Conservation (phyloP, 1,140 invertebrate genomes). For the Penaeus vannamei region DNA sequence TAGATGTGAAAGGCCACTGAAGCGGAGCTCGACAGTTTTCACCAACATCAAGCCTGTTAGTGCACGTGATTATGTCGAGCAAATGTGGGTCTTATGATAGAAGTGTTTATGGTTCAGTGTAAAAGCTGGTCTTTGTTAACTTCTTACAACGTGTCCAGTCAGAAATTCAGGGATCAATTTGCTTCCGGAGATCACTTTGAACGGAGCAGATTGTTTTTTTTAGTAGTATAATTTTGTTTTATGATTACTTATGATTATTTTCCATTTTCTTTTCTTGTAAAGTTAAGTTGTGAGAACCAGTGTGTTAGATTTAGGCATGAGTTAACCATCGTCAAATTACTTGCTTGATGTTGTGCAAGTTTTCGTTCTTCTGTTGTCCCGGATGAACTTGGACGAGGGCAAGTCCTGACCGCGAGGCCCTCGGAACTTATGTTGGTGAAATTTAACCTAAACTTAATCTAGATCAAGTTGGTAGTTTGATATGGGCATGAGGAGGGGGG, state of each 20-base stretch:
- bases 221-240: conserved; percentile 43
- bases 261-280: conserved; percentile 33
- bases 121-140: not conserved
- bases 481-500: conserved; percentile 2
- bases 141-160: conserved; percentile 46
- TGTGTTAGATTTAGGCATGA: conserved; percentile 18
- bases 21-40: no score
- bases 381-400: no score
- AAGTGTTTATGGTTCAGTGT: conserved; percentile 1
- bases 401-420: no score
- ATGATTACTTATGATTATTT: conserved; percentile 21
- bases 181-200: conserved; percentile 2
- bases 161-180: conserved; percentile 50
- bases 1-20: no score
- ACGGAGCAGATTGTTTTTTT: conserved; percentile 52
- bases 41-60: no score
- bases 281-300: conserved; percentile 40
- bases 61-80: no score
- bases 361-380: not conserved
- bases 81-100: not conserved
- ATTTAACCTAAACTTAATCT: not conserved
- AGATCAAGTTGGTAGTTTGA: conserved; percentile 29
- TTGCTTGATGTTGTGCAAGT: not conserved
- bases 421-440: no score
- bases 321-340: not conserved